phyloP scores from a whole-genome alignment of 2,797 vertebrate species.

The Cercopithecus petaurista region DNA sequence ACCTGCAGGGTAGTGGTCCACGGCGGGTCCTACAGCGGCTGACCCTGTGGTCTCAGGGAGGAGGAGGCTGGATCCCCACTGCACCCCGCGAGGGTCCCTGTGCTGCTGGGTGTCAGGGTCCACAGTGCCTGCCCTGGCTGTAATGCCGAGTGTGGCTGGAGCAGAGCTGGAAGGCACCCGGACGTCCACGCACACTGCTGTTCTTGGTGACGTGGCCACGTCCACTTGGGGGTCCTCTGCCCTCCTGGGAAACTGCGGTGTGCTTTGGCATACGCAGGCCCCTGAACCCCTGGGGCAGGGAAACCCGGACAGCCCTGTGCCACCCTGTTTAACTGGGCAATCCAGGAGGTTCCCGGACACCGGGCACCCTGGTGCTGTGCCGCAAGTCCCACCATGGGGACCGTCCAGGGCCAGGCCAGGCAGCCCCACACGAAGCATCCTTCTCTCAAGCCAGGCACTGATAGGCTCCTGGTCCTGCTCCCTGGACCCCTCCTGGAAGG shows the following conservation, averaged over 20 bases:
- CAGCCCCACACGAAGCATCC: not conserved
- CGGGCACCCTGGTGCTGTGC: not conserved
- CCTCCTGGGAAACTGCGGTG: not conserved
- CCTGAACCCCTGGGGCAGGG: not conserved
- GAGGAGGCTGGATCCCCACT: fast-evolving
- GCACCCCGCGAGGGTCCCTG: fast-evolving
- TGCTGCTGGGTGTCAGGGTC: no score
- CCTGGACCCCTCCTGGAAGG: not conserved
- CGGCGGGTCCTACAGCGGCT: fast-evolving
- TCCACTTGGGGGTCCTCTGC: not conserved
- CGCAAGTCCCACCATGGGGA: not conserved
- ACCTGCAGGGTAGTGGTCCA: not conserved
- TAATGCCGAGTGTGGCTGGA: not conserved
- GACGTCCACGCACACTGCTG: fast-evolving
- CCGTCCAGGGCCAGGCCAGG: not conserved
- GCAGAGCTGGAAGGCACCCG: fast-evolving
- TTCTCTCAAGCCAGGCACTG: not conserved
- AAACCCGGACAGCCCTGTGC: fast-evolving
- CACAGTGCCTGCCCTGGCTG: fast-evolving
- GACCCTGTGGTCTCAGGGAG: not conserved
- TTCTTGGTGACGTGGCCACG: fast-evolving
- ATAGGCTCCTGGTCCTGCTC: not conserved
- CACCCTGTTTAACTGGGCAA: not conserved
- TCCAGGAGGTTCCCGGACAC: not conserved
- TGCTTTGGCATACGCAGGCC: fast-evolving